These are phyloP conservation scores for Perccottus glenii DNA, from an alignment of 2,113 vertebrate species.

Conservation along the genomic window DNA sequence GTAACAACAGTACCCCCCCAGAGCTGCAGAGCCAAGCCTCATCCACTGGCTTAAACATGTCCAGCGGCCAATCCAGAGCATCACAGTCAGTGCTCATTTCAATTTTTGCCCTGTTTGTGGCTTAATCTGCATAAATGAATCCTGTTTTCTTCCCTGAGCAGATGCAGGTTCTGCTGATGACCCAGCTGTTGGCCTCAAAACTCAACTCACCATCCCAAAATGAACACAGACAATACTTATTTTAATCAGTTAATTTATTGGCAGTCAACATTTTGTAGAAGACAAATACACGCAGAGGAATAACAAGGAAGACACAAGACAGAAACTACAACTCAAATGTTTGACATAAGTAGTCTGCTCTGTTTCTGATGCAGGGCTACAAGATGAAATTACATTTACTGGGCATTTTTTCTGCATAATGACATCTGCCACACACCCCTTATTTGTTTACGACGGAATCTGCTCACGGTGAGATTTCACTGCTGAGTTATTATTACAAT, in stretches of 20 bases:
- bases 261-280: slow-evolving; percentile 61
- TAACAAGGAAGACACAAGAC: slow-evolving; percentile 47
- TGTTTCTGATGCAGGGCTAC: slow-evolving; percentile 2
- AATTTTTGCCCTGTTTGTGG: slow-evolving; percentile 27
- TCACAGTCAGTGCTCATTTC: slow-evolving; percentile 5
- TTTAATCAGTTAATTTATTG: slow-evolving; percentile 62
- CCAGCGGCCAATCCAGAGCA: slow-evolving; percentile 29
- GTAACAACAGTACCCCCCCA: slow-evolving; percentile 33
- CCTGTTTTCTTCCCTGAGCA: slow-evolving; percentile 24
- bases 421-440: slow-evolving; percentile 9
- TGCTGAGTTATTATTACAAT: slow-evolving; percentile 44
- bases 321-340: slow-evolving; percentile 34
- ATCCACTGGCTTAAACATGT: slow-evolving; percentile 30
- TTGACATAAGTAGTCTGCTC: slow-evolving; percentile 8
- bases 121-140: slow-evolving; percentile 42
- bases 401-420: slow-evolving; percentile 22
- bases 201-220: slow-evolving; percentile 19
- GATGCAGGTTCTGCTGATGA: slow-evolving; percentile 24
- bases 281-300: slow-evolving; percentile 59
- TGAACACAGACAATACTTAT: slow-evolving; percentile 18
- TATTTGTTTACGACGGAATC: slow-evolving; percentile 25
- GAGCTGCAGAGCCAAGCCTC: slow-evolving; percentile 30
- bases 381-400: slow-evolving; percentile 23
- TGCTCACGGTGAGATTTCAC: slow-evolving; percentile 26
- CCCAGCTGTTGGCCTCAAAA: slow-evolving; percentile 3